Percentiles rank a stretch among this genome's conserved stretches.
Conservation (phyloP, 2,797 vertebrate species). For the Myotis vivesi region DNA sequence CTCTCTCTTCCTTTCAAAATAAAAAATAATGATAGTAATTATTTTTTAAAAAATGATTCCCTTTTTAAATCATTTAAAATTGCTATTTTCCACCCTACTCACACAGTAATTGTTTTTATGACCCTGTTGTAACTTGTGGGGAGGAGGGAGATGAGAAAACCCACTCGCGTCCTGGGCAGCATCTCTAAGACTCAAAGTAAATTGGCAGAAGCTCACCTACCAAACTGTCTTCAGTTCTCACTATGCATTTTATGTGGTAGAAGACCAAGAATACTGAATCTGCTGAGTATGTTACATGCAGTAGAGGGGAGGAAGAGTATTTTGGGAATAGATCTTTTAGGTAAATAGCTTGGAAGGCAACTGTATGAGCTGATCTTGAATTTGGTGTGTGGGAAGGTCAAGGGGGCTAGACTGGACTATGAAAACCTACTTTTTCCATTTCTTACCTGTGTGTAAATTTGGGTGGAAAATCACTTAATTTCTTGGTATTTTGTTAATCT, state of each 20-base stretch:
- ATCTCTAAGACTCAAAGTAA: not conserved
- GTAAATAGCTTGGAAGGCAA: not conserved
- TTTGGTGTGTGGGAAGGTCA: not conserved
- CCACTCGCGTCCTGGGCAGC: not conserved
- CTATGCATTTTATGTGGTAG: not conserved
- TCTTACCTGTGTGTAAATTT: not conserved
- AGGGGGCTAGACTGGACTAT: not conserved
- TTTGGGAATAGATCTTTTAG: not conserved
- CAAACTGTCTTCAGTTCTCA: not conserved
- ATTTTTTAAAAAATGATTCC: slow-evolving; percentile 64
- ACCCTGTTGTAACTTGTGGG: slow-evolving; percentile 58
- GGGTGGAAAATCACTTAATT: not conserved
- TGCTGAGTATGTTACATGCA: not conserved
- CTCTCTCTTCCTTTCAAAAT: slow-evolving; percentile 70
- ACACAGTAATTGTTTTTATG: slow-evolving; percentile 70
- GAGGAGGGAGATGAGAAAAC: slow-evolving; percentile 41
- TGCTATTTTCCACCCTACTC: slow-evolving; percentile 69
- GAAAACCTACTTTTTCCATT: not conserved
- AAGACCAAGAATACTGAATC: not conserved
- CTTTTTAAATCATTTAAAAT: slow-evolving; percentile 81
- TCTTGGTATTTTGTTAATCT: not conserved
- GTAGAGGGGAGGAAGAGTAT: not conserved
- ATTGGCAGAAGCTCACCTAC: not conserved
- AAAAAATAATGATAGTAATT: slow-evolving; percentile 78
- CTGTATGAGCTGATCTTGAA: not conserved